A percentile compares a stretch with the other conserved stretches of the same genome.
Evolutionary conservation across 2,797 vertebrate species (phyloP).

Genomic region (Melanogrammus aeglefinus): DNA sequence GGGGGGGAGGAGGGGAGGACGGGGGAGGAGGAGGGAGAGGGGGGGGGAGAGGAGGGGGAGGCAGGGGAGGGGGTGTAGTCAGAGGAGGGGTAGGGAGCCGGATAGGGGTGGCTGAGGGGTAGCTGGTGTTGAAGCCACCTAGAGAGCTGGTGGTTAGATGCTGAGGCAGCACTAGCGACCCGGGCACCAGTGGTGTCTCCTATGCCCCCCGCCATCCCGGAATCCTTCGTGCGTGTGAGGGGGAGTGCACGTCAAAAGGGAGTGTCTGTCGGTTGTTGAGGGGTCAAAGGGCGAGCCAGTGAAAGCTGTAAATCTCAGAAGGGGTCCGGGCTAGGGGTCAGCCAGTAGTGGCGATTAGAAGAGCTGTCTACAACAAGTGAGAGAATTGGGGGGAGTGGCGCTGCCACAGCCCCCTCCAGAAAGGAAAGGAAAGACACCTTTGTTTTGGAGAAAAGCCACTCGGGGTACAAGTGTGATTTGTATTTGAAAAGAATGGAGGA

Average conservation of each 20-base stretch:
- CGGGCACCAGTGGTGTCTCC: slow-evolving; percentile 45
- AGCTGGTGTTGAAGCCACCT: slow-evolving; percentile 53
- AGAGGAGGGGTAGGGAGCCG: slow-evolving; percentile 65
- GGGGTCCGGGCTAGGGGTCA: slow-evolving; percentile 69
- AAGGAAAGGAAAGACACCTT: slow-evolving; percentile 56
- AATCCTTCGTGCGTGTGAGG: slow-evolving; percentile 51
- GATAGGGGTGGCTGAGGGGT: not conserved
- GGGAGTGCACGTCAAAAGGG: slow-evolving; percentile 21
- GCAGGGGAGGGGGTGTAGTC: slow-evolving; percentile 53
- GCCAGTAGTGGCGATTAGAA: slow-evolving; percentile 69
- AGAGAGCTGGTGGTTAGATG: slow-evolving; percentile 71
- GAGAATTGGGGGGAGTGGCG: slow-evolving; percentile 61
- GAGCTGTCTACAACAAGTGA: slow-evolving; percentile 57
- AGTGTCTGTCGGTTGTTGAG: slow-evolving; percentile 65
- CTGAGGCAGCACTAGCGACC: slow-evolving; percentile 59
- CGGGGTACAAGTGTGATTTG: slow-evolving; percentile 50
- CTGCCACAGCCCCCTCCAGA: slow-evolving; percentile 42
- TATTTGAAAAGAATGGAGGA: slow-evolving; percentile 55
- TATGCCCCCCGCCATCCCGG: slow-evolving; percentile 16
- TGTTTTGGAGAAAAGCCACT: slow-evolving; percentile 62
- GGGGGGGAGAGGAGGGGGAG: slow-evolving; percentile 38
- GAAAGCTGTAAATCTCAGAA: slow-evolving; percentile 75
- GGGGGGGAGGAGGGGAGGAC: slow-evolving; percentile 46
- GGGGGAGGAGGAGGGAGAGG: slow-evolving; percentile 43
- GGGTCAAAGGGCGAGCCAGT: slow-evolving; percentile 67